These are phyloP conservation scores for Globia sparganii DNA, from an alignment of 2,888 invertebrate species.

Conservation along the genomic window DNA sequence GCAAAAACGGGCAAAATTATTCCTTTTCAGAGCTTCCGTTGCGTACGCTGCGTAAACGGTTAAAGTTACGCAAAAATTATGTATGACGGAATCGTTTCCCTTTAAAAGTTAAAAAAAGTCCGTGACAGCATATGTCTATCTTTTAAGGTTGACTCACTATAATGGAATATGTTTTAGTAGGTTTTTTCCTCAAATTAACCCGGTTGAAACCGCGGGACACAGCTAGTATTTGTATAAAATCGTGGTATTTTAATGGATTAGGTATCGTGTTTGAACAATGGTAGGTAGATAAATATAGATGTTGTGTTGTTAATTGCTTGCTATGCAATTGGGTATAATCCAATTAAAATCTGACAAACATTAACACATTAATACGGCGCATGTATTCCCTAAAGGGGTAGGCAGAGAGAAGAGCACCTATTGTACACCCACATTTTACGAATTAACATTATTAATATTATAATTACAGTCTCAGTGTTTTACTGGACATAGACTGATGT, in stretches of 20 bases:
- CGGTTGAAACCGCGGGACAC: too few relatives aligned
- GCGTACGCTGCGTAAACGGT: too few relatives aligned
- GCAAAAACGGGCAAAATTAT: too few relatives aligned
- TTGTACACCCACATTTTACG: background rate
- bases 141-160: too few relatives aligned
- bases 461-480: background rate
- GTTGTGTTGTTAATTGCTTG: conserved; percentile 7
- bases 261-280: background rate
- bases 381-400: background rate
- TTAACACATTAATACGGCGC: background rate
- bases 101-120: too few relatives aligned
- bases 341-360: background rate
- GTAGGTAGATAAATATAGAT: background rate
- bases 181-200: too few relatives aligned
- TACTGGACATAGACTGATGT: background rate
- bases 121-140: too few relatives aligned
- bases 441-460: background rate
- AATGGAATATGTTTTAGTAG: too few relatives aligned
- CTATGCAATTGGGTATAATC: background rate
- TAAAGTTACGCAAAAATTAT: too few relatives aligned
- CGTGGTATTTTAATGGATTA: conserved; percentile 14
- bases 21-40: too few relatives aligned
- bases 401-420: background rate
- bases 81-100: too few relatives aligned
- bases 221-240: conserved; percentile 26